Base-by-base conservation (phyloP, 2,888 invertebrate genomes). In the Scaeva pyrastri region DNA sequence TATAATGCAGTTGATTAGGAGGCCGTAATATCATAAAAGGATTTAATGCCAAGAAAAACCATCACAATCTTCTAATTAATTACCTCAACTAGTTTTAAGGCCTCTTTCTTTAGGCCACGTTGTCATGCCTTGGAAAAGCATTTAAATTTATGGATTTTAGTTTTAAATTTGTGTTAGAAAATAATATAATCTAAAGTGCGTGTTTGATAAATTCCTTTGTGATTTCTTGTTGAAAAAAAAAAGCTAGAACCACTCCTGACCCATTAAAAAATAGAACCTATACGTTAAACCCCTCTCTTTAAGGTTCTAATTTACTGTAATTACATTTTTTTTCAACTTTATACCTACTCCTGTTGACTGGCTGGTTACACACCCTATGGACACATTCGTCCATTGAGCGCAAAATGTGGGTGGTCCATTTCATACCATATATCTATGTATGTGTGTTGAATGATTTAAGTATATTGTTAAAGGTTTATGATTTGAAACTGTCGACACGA, bases 401-500 rank as follows among this genome's bases (percentile, higher is more conserved):
- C n/a, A 52, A 52, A 52, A 52, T 2, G 23, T 23, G 23, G 23
- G 52, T 26, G 26, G 52, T 23, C 21, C 14, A 14, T 21, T 2
- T 14, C 2, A 0, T 50, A 2, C 14, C 2, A 0, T 50, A 2
- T n/a, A 52, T 52, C 23, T 23, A 23, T 23, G 14, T 31, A 5
- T 26, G 7, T 7, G 7, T 31, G 8, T 31, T n/a, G n/a, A n/a
- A n/a, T n/a, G n/a, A 31, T 8, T 8, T 31, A 31, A 5, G 6
- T 43, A n/a, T 43, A 12, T n/a, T 56, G 56, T 56, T 31, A 14
- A 11, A 8, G 19, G 39, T 21, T 60, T 60, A 14, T 41, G 60
- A 60, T 41, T 60, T 60, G 21, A 60, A 60, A 39, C 60, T 60
- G 60, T 60, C 41, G 60, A 39, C 60, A 60, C 60, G 60, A 60